Percentiles rank a stretch among this genome's conserved stretches.
Conservation (phyloP, 1,140 invertebrate species). For the Magallana angulata region DNA sequence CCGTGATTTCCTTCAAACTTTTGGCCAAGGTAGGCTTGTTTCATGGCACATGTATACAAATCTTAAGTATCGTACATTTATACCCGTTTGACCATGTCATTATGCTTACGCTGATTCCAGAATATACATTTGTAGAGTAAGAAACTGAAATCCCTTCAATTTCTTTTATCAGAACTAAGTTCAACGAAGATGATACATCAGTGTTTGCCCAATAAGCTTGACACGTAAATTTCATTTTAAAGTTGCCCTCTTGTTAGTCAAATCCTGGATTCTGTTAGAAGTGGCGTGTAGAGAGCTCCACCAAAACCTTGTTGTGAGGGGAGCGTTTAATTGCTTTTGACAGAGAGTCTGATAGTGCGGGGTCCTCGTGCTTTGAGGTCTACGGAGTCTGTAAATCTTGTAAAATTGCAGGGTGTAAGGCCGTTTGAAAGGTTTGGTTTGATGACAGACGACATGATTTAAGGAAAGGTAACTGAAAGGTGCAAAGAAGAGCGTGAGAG, state of each 20-base stretch:
- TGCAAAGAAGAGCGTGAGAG: constrained; percentile 16
- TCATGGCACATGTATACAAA: too few species aligned
- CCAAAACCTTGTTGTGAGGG: neutral
- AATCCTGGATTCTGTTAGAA: constrained; percentile 19
- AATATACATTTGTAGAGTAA: too few species aligned
- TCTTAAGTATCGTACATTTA: too few species aligned
- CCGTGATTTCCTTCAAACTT: too few species aligned
- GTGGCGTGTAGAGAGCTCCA: neutral
- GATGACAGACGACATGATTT: constrained; percentile 22
- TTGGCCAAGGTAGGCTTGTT: too few species aligned
- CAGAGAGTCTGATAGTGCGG: neutral
- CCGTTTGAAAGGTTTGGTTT: constrained; percentile 15
- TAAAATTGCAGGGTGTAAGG: constrained; percentile 20
- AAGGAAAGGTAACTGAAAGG: neutral
- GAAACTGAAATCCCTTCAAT: too few species aligned
- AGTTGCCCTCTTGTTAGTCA: constrained; percentile 6
- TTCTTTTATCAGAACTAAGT: too few species aligned
- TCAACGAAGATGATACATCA: neutral
- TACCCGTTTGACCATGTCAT: too few species aligned
- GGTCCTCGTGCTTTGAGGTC: neutral
- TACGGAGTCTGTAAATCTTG: constrained; percentile 1
- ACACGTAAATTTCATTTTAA: constrained; percentile 28
- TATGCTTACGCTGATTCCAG: too few species aligned
- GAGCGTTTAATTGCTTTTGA: constrained; percentile 23
- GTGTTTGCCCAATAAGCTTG: neutral